Base-by-base conservation (phyloP, 53 echinoderm and acorn worm species). In the Temnopleurus reevesii region DNA sequence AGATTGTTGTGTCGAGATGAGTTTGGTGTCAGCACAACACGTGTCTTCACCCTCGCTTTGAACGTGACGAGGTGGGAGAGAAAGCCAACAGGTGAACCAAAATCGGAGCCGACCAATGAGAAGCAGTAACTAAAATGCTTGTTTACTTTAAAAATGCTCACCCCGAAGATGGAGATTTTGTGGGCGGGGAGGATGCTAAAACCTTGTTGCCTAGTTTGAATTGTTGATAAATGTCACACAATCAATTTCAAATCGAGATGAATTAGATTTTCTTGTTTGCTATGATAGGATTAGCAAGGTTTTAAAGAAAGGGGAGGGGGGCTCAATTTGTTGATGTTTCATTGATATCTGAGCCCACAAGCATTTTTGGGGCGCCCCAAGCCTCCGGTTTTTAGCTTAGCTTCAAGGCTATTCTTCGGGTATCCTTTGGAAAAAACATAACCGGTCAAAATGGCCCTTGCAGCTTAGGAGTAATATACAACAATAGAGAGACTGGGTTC, bases 21-120 rank as follows among this genome's bases (percentile, higher is more conserved):
- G 41, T 71, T 71, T 71, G 5, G 41, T 71, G 71, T 71, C 71
- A 71, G 8, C n/a, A 71, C 8, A 71, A 71, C 71, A 71, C 71
- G 71, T 71, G 71, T 71, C 7, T 36, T 71, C 71, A 71, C 71
- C 71, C 71, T 71, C 71, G 71, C 23, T 41, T 9, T 71, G 5
- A 71, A 71, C 71, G 71, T 71, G 71, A 71, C 41, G 43, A 21
- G 36, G 71, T 71, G 71, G 36, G 71, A 41, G 71, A n/a, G n/a
- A 33, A 18, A n/a, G n/a, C n/a, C n/a, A n/a, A 33, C 33, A 63
- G 71, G 7, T 71, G 38, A 71, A 41, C 28, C n/a, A 21, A 41
- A 71, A 71, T 71, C 71, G 36, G 21, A 21, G 18, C 41, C 71
- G 41, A 41, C 71, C 71, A 18, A 71, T 71, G 36, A 38, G n/a